Conservation (phyloP, 2,797 vertebrate genomes). For the Rhabdophis nuchalis region DNA sequence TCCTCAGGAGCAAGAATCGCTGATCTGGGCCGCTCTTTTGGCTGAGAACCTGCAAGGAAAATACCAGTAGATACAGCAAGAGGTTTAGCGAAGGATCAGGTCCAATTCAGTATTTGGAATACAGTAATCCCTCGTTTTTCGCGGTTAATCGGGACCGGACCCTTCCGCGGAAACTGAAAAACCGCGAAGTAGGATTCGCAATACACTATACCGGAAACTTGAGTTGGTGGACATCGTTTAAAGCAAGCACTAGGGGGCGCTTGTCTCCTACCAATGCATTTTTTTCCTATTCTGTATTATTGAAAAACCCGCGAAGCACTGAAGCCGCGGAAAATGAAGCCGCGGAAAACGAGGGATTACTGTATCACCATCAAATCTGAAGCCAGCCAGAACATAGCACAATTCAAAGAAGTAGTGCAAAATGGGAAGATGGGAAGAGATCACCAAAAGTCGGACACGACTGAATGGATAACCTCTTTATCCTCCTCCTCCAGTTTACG, state of each 20-base stretch:
- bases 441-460: background rate
- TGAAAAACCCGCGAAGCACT: too few species aligned
- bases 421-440: background rate
- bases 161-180: too few species aligned
- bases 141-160: too few species aligned
- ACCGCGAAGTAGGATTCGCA: too few species aligned
- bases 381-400: background rate
- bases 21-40: constrained; percentile 89
- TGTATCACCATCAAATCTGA: background rate
- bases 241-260: too few species aligned
- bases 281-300: too few species aligned
- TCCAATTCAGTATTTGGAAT: background rate
- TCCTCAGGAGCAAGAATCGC: constrained; percentile 87
- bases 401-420: background rate
- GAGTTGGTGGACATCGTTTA: too few species aligned
- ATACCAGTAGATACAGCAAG: background rate
- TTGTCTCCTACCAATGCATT: too few species aligned
- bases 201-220: too few species aligned
- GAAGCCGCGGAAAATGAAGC: too few species aligned
- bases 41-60: constrained; percentile 73
- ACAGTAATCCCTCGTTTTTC: too few species aligned
- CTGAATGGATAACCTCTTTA: background rate
- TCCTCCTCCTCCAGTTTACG: background rate
- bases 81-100: background rate
- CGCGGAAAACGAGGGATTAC: too few species aligned